phyloP scores from a whole-genome alignment of 2,888 invertebrate genomes.

The Polydrusus pterygomalis region DNA sequence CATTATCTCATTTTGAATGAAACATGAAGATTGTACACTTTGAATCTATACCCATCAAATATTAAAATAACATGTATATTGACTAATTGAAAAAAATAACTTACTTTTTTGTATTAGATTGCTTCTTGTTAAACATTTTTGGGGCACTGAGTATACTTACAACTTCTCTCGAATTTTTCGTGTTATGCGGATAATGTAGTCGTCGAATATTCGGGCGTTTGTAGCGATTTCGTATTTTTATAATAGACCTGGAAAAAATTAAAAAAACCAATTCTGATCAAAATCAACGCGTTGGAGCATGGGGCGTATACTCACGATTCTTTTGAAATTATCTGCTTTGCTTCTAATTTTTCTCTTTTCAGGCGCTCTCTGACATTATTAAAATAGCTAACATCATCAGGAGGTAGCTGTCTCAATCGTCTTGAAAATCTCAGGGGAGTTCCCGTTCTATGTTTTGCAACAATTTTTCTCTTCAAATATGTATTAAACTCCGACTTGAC shows the following conservation, averaged over 20 bases:
- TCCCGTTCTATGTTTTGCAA: constrained; percentile 1
- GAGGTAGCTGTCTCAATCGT: constrained; percentile 43
- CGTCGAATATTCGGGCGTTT: constrained; percentile 7
- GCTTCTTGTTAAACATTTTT: constrained; percentile 31
- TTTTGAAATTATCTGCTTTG: constrained; percentile 28
- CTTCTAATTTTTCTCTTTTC: constrained; percentile 12
- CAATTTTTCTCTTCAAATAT: constrained; percentile 15
- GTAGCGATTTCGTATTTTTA: background rate
- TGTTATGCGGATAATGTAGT: constrained; percentile 32
- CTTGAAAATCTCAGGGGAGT: constrained; percentile 46
- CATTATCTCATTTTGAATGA: no score
- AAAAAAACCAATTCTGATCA: no score
- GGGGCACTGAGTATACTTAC: constrained; percentile 49
- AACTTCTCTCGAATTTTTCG: constrained; percentile 43
- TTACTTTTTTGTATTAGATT: constrained; percentile 9
- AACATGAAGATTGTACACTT: no score
- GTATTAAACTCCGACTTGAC: constrained; percentile 38
- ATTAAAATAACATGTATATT: no score
- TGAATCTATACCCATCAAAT: no score
- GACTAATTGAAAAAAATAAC: background rate
- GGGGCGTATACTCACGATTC: constrained; percentile 36
- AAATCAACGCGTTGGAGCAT: no score
- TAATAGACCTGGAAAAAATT: constrained; percentile 32
- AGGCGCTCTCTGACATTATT: background rate
- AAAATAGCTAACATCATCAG: constrained; percentile 27